Conservation (phyloP, 2,113 vertebrate genomes). For the Saccopteryx bilineata region DNA sequence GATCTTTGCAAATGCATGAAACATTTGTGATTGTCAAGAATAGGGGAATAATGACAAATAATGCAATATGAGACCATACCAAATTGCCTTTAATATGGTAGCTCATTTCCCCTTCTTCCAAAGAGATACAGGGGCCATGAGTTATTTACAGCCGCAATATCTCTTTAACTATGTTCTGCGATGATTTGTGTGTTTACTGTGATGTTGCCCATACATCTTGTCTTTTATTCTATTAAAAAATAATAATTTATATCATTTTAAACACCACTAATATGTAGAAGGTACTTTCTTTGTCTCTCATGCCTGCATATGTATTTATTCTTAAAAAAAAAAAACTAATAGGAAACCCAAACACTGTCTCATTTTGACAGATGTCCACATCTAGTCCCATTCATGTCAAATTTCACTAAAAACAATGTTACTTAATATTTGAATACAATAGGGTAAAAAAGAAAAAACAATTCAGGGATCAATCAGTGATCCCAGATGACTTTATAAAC, state of each 20-base stretch:
- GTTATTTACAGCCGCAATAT: conserved; percentile 42
- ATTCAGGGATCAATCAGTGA: conserved; percentile 23
- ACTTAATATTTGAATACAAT: conserved; percentile 60
- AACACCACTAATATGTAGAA: conserved; percentile 71
- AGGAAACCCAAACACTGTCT: conserved; percentile 53
- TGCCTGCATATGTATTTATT: conserved; percentile 64
- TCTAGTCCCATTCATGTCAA: conserved; percentile 53
- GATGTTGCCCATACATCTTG: conserved; percentile 62
- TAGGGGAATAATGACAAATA: conserved; percentile 62
- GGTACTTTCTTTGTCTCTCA: conserved; percentile 62
- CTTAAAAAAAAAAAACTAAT: conserved; percentile 57
- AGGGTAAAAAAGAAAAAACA: not conserved
- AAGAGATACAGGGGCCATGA: conserved; percentile 18
- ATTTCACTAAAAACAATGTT: conserved; percentile 67
- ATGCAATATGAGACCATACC: conserved; percentile 54
- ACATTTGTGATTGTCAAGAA: conserved; percentile 66
- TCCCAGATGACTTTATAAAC: conserved; percentile 63
- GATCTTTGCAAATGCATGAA: conserved; percentile 65
- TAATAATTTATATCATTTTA: conserved; percentile 73
- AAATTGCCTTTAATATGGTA: conserved; percentile 52
- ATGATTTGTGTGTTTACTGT: conserved; percentile 77
- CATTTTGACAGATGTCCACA: conserved; percentile 69
- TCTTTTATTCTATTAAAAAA: conserved; percentile 70
- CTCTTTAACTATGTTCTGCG: conserved; percentile 19
- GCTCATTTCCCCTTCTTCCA: conserved; percentile 13